These are phyloP conservation scores for Platycnemis pennipes DNA, from an alignment of 2,888 invertebrate genomes.

Conservation along the genomic window DNA sequence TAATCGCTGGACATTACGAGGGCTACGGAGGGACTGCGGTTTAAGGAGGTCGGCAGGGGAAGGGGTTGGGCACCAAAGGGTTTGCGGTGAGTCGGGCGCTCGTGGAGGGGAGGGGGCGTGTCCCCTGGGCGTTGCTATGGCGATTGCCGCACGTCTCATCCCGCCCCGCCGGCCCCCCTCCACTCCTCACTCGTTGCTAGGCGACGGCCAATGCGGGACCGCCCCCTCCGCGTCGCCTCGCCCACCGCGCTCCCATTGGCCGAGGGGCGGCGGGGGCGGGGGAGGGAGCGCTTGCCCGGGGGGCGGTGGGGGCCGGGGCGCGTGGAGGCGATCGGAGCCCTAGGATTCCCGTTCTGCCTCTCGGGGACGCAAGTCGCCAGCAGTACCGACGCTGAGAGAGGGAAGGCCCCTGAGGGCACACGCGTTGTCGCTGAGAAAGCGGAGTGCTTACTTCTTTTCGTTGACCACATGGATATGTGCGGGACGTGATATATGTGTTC, in stretches of 20 bases:
- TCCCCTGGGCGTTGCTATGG: conserved; percentile 72
- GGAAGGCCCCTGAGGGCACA: conserved; percentile 26
- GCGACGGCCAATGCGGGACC: conserved; percentile 78
- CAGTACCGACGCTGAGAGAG: conserved; percentile 68
- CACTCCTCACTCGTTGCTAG: conserved; percentile 82
- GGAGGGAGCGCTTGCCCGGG: conserved; percentile 75
- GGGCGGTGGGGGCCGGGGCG: not conserved
- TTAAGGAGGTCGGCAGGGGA: not conserved
- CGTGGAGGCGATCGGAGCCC: not conserved
- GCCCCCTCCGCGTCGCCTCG: conserved; percentile 79
- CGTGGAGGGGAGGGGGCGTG: conserved; percentile 69
- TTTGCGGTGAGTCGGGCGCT: conserved; percentile 63
- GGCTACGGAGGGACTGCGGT: conserved; percentile 27
- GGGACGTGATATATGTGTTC: not conserved
- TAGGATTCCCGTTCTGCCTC: not conserved
- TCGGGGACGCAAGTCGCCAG: conserved; percentile 69
- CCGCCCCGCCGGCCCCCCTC: conserved; percentile 86
- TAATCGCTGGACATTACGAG: conserved; percentile 40
- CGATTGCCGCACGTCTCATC: conserved; percentile 83
- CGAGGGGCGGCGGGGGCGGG: conserved; percentile 71
- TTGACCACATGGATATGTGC: not conserved
- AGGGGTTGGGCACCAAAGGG: conserved; percentile 56
- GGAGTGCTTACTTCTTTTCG: not conserved
- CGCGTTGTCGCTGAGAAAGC: not conserved
- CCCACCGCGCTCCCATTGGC: conserved; percentile 79